Conservation (phyloP, 1,140 invertebrate genomes). For the Calephelis nemesis region DNA sequence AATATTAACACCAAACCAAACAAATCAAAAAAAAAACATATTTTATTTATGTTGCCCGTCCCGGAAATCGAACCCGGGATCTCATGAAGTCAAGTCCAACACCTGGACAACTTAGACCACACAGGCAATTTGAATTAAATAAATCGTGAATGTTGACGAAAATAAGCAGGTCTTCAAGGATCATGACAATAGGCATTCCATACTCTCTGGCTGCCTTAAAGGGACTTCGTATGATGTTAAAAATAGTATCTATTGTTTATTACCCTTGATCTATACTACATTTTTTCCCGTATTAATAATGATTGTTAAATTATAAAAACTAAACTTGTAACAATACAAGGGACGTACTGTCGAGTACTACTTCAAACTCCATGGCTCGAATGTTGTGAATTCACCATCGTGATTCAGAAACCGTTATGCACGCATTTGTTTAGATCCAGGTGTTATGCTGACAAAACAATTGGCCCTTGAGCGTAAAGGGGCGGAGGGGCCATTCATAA, state of each 20-base stretch:
- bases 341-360: neutral
- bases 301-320: neutral
- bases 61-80: no score
- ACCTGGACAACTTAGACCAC: no score
- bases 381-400: constrained; percentile 43
- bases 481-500: constrained; percentile 67
- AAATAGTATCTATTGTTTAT: neutral
- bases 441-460: constrained; percentile 77
- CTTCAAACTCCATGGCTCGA: neutral
- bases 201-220: no score
- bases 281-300: neutral
- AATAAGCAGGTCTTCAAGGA: no score
- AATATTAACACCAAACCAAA: no score
- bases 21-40: no score
- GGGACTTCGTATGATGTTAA: neutral
- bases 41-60: no score
- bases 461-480: constrained; percentile 59
- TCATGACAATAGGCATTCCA: no score
- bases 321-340: constrained; percentile 8
- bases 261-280: neutral
- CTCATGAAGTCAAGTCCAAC: no score
- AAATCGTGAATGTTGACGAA: no score
- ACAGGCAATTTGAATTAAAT: no score
- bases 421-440: constrained; percentile 68
- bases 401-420: constrained; percentile 57